These are phyloP conservation scores for Ascaphus truei DNA, from an alignment of 2,113 vertebrate species.

Conservation along the genomic window DNA sequence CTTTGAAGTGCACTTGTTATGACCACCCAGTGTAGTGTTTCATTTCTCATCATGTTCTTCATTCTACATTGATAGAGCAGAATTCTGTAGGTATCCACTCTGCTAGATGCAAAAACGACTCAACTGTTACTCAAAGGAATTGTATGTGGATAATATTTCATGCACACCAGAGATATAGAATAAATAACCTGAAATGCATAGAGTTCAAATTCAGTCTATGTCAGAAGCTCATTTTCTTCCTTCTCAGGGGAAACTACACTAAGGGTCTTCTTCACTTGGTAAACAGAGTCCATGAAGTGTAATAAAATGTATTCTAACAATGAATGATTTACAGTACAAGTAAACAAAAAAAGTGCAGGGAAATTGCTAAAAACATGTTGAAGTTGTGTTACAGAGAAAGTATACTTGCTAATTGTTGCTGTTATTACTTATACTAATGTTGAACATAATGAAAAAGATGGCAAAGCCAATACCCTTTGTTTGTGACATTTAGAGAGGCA, in stretches of 20 bases:
- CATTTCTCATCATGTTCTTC: slow-evolving; percentile 30
- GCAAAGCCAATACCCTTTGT: too few relatives aligned
- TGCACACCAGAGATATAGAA: slow-evolving; percentile 23
- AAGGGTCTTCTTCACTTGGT: background rate
- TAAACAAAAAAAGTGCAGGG: background rate
- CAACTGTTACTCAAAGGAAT: slow-evolving; percentile 33
- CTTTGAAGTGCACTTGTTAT: slow-evolving; percentile 19
- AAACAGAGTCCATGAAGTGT: slow-evolving; percentile 12
- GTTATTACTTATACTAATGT: too few relatives aligned
- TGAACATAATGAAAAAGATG: too few relatives aligned
- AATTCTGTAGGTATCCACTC: slow-evolving; percentile 15
- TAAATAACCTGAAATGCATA: slow-evolving; percentile 27
- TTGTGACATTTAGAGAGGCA: too few relatives aligned
- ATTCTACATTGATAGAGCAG: slow-evolving; percentile 31
- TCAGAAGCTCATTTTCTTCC: slow-evolving; percentile 30
- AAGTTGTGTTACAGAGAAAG: background rate
- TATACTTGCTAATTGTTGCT: too few relatives aligned
- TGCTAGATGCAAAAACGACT: slow-evolving; percentile 17
- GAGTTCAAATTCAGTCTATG: slow-evolving; percentile 34
- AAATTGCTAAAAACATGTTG: background rate
- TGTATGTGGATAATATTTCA: slow-evolving; percentile 37
- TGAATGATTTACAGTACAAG: background rate
- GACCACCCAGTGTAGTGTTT: slow-evolving; percentile 9
- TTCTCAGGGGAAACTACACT: slow-evolving; percentile 12
- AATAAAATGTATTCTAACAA: background rate